Evolutionary conservation across 2,888 invertebrate species (phyloP), one percentile per base, ranked within the genome.

Genomic region (Athrips mouffetella): DNA sequence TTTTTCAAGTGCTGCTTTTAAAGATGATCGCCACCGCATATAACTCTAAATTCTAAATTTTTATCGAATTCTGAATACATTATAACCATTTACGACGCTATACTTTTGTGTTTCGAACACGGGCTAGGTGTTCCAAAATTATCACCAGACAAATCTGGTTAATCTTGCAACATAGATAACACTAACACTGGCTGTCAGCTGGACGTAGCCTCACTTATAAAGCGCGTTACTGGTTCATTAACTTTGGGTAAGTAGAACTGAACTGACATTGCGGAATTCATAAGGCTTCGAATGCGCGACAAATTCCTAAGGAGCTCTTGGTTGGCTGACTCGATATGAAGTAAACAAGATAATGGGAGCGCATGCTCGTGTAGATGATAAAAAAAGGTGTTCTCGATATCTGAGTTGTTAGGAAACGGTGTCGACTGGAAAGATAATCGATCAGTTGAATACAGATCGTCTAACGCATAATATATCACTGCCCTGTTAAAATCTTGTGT

Each of bases 181-280:
- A 20, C 20, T 35, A 35, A 35, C n/a, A 35, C 35, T 20, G 7
- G 20, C 35, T 35, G 35, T 35, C 35, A 35, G 20, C 16, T 35
- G 20, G 20, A 18, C 16, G 35, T 35, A 20, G 35, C 15, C 20
- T 35, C 35, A 20, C 35, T 35, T 20, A 35, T 15, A n/a, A n/a
- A n/a, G n/a, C n/a, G n/a, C 13, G 16, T 10, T 35, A 18, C 20
- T 18, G 18, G 35, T 35, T 35, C 35, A 20, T 35, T 35, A 35
- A 35, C 35, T 35, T 35, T 35, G 18, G 35, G 8, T 35, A 35
- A 35, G 35, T 35, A 35, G n/a, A n/a, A n/a, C n/a, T n/a, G n/a
- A n/a, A n/a, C n/a, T 15, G 35, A 35, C 35, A 18, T 8, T 2
- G 35, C n/a, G 35, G 18, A n/a, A 35, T n/a, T 18, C 20, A n/a